phyloP scores from a whole-genome alignment of 1,140 invertebrate species.

The Paramacrobiotus metropolitanus region DNA sequence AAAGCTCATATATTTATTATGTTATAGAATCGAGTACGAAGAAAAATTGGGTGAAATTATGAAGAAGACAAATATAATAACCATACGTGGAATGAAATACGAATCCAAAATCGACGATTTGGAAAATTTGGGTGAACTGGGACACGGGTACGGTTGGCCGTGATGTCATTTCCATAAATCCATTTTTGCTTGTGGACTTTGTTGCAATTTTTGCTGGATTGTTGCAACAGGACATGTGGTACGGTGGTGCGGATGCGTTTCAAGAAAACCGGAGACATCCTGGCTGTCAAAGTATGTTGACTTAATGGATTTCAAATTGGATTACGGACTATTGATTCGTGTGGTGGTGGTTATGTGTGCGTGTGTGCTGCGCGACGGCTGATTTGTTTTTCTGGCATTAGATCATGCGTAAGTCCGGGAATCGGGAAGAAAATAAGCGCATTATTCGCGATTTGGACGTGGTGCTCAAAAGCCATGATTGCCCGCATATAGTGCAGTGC shows the following conservation, averaged over 20 bases:
- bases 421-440: slow-evolving; percentile 84
- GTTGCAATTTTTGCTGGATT: too few species aligned
- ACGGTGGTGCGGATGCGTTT: slow-evolving; percentile 90
- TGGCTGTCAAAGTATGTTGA: slow-evolving; percentile 65
- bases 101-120: slow-evolving; percentile 36
- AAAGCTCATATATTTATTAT: too few species aligned
- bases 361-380: slow-evolving; percentile 9
- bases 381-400: slow-evolving; percentile 21
- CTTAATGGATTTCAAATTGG: background rate
- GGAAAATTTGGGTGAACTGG: slow-evolving; percentile 64
- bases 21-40: slow-evolving; percentile 28
- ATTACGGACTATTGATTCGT: background rate
- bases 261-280: slow-evolving; percentile 50
- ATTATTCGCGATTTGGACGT: slow-evolving; percentile 97
- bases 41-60: slow-evolving; percentile 48
- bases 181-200: too few species aligned
- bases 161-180: too few species aligned
- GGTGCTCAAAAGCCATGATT: slow-evolving; percentile 81
- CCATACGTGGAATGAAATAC: slow-evolving; percentile 35
- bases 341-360: slow-evolving; percentile 10
- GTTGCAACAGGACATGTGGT: slow-evolving; percentile 90
- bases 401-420: slow-evolving; percentile 92
- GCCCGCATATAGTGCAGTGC: slow-evolving; percentile 87
- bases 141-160: too few species aligned
- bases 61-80: slow-evolving; percentile 58